These are phyloP conservation scores for Nematostella vectensis DNA, from an alignment of 92 coral and sea anemone species.

Conservation along the genomic window DNA sequence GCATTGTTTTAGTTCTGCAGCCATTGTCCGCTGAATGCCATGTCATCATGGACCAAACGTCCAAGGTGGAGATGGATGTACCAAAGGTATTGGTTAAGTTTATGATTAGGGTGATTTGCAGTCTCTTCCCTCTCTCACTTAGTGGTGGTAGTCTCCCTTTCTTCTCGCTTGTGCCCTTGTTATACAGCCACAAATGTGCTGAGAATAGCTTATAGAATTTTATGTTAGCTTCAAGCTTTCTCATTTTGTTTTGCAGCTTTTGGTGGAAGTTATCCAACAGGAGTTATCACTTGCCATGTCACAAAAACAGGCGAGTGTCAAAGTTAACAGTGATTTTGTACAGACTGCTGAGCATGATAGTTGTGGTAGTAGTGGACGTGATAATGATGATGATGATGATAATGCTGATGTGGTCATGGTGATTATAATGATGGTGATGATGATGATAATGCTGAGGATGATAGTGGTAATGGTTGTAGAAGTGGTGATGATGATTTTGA, in stretches of 20 bases:
- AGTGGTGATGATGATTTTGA: no score
- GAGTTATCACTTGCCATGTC: constrained; percentile 66
- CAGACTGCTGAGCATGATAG: no score
- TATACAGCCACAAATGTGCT: not conserved
- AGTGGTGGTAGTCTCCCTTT: not conserved
- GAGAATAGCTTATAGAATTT: not conserved
- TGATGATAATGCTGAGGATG: no score
- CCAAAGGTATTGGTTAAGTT: constrained; percentile 94
- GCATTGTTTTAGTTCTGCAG: constrained; percentile 75
- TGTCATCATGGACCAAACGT: constrained; percentile 79
- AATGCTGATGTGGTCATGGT: no score
- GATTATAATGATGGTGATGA: no score
- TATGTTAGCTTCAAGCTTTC: no score
- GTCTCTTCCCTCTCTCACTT: not conserved
- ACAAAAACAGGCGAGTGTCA: constrained; percentile 70
- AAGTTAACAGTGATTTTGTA: no score
- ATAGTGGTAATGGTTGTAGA: no score
- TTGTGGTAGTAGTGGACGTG: no score
- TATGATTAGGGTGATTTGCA: no score
- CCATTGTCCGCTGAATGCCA: constrained; percentile 93
- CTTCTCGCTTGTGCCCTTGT: not conserved
- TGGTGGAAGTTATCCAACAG: constrained; percentile 79
- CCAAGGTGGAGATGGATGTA: constrained; percentile 54
- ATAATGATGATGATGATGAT: no score
- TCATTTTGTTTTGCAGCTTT: constrained; percentile 59